Conservation (phyloP, 2,113 vertebrate species). For the Halichoerus grypus region DNA sequence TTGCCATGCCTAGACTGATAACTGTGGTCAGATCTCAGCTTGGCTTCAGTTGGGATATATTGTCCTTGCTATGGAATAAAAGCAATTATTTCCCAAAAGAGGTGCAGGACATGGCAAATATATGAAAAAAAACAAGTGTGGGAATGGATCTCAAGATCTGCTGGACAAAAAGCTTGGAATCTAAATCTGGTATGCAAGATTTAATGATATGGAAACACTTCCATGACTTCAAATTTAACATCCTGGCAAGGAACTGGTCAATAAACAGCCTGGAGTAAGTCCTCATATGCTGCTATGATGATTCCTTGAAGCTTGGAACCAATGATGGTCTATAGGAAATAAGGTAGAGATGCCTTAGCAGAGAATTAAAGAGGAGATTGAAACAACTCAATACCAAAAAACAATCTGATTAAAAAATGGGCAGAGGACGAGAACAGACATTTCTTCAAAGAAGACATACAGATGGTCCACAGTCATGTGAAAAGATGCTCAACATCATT, state of each 20-base stretch:
- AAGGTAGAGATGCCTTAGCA: neutral
- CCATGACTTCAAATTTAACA: neutral
- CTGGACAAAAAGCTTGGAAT: neutral
- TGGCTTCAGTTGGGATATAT: neutral
- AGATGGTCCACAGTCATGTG: neutral
- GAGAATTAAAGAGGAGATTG: neutral
- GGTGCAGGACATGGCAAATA: neutral
- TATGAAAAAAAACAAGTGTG: neutral
- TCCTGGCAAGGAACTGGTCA: neutral
- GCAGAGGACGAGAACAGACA: neutral
- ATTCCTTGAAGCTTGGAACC: neutral
- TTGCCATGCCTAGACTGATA: neutral
- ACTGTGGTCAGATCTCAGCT: neutral
- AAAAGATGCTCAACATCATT: neutral
- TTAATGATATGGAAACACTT: neutral
- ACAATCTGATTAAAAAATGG: neutral
- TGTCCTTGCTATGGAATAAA: neutral
- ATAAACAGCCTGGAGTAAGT: neutral
- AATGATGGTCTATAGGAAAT: constrained; percentile 11
- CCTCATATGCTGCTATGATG: neutral
- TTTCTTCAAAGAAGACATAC: neutral
- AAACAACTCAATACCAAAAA: neutral
- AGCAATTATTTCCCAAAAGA: neutral
- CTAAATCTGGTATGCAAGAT: neutral
- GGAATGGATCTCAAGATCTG: neutral